These are phyloP conservation scores for Macaria notata DNA, from an alignment of 2,888 invertebrate genomes.

Conservation along the genomic window DNA sequence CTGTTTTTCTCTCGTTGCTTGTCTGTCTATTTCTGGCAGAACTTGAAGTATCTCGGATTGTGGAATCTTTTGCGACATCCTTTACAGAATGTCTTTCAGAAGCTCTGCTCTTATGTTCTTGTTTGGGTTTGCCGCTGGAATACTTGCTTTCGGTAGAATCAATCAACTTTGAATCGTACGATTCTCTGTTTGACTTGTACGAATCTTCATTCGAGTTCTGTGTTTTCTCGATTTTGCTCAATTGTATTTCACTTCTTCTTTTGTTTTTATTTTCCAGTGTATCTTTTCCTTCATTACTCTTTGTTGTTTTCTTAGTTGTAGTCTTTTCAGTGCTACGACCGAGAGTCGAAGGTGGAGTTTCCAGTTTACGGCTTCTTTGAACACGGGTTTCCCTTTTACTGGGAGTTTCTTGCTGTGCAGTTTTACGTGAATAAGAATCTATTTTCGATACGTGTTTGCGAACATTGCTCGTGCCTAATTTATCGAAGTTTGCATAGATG, in stretches of 20 bases:
- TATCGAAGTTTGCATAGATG: conserved; percentile 48
- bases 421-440: conserved; percentile 31
- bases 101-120: conserved; percentile 38
- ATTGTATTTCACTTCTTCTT: conserved; percentile 10
- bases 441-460: conserved; percentile 32
- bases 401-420: conserved; percentile 27
- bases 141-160: conserved; percentile 18
- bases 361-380: conserved; percentile 27
- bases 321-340: conserved; percentile 25
- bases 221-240: conserved; percentile 12
- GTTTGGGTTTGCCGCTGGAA: conserved; percentile 24
- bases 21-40: conserved; percentile 23
- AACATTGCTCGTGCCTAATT: conserved; percentile 26
- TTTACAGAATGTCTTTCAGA: conserved; percentile 33
- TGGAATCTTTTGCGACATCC: conserved; percentile 27
- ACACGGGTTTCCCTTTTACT: conserved; percentile 23
- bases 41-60: conserved; percentile 3
- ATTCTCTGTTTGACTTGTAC: conserved; percentile 19
- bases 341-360: conserved; percentile 25
- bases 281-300: conserved; percentile 13
- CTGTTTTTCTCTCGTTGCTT: conserved; percentile 18
- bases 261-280: conserved; percentile 19
- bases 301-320: conserved; percentile 25
- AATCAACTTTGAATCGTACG: conserved; percentile 23
- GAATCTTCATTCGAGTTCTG: conserved; percentile 6